Evolutionary conservation across 2,888 invertebrate species (phyloP), one percentile per base, ranked within the genome.

Genomic region (Hydroisotoma schaefferi): DNA sequence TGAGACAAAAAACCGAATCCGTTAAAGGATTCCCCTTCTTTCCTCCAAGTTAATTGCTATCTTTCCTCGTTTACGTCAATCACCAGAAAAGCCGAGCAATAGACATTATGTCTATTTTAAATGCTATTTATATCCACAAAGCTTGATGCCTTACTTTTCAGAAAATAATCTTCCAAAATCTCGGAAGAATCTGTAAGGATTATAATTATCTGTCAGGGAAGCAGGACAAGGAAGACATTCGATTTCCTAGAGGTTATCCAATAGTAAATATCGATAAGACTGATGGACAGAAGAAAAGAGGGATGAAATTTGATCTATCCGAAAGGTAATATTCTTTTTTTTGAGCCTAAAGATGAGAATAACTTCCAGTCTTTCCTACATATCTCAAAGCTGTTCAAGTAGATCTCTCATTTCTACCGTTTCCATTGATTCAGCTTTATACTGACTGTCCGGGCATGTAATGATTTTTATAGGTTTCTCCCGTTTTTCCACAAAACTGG

Each of bases 281-380:
- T 53, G 53, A 53, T 53, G 40, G 53, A 53, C 53, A 53, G 53
- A n/a, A 53, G 25, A 53, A 53, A 29, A 46, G 25, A 25, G 23
- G 22, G 23, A 12, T 46, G 46, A 23, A 46, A 46, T 46, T 46
- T 25, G 20, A 46, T 46, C 46, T 25, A 5, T 23, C 23, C 6
- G 25, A 46, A 46, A 33, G n/a, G n/a, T n/a, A n/a, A n/a, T n/a
- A n/a, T n/a, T n/a, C n/a, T n/a, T n/a, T n/a, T n/a, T 40, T 40
- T 18, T 5, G n/a, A 20, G 8, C 40, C 15, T 18, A 40, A 15
- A 5, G 40, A 40, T 40, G 40, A 10, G 40, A 40, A 40, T 15
- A 40, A 18, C 8, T 15, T 40, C 20, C n/a, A 40, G 8, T 33
- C 33, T 33, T 33, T 33, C 33, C 33, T 33, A 8, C 20, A 40